Evolutionary conservation across 2,113 vertebrate species (phyloP).

Genomic region (Argyrosomus japonicus): DNA sequence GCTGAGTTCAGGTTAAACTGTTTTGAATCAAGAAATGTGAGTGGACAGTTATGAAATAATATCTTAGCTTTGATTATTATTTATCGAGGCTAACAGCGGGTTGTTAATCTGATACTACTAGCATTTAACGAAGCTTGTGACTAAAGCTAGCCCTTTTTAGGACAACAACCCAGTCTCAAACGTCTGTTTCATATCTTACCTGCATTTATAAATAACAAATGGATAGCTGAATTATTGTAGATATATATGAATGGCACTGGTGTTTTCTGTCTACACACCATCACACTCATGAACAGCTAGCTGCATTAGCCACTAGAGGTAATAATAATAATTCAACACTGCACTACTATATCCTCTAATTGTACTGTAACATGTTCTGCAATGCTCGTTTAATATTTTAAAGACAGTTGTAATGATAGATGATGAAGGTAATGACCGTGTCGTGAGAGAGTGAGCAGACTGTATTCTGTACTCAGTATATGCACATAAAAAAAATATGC

Average conservation of each 20-base stretch:
- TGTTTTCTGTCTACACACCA: background rate
- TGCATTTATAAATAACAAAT: background rate
- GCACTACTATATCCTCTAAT: background rate
- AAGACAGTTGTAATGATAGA: background rate
- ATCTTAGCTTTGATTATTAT: no score
- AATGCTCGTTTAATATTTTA: background rate
- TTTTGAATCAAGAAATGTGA: slow-evolving; percentile 17
- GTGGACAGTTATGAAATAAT: background rate
- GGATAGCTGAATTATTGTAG: background rate
- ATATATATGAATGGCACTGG: background rate
- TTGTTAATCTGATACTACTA: background rate
- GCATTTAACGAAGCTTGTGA: background rate
- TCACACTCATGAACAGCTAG: background rate
- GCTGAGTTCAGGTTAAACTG: background rate
- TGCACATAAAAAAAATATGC: background rate
- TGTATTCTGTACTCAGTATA: background rate
- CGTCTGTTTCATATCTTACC: background rate
- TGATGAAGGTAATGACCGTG: no score
- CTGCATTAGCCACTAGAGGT: background rate
- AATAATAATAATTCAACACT: background rate
- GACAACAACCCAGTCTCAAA: background rate
- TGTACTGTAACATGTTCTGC: background rate
- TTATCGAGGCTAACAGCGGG: no score
- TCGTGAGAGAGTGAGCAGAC: no score
- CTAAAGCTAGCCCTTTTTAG: background rate